These are phyloP conservation scores for Anastatus disparis DNA, from an alignment of 1,140 invertebrate genomes.

Conservation along the genomic window DNA sequence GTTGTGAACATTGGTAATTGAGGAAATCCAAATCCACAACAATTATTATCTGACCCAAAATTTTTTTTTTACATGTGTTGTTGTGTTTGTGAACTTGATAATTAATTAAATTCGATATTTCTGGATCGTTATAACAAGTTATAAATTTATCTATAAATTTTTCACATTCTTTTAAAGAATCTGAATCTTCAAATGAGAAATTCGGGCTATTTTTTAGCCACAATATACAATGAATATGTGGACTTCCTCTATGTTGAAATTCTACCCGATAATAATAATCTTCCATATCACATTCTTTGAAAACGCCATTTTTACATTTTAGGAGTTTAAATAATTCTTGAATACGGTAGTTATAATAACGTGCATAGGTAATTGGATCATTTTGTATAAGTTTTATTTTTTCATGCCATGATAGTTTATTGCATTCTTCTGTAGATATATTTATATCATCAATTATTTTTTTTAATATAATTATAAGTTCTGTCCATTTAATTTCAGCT, in stretches of 20 bases:
- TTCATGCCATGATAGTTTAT: conserved; percentile 5
- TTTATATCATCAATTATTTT: too few species aligned
- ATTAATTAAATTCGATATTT: too few species aligned
- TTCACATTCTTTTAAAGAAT: conserved; percentile 27
- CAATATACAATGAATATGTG: conserved; percentile 49
- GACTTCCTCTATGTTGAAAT: conserved; percentile 63
- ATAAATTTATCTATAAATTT: conserved; percentile 19
- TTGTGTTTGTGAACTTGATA: conserved; percentile 38
- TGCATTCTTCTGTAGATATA: too few species aligned
- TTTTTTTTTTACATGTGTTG: conserved; percentile 39
- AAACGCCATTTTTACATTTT: conserved; percentile 32
- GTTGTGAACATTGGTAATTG: conserved; percentile 35
- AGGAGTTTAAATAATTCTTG: conserved; percentile 28
- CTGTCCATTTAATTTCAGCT: too few species aligned
- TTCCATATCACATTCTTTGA: conserved; percentile 26
- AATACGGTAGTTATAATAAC: conserved; percentile 39
- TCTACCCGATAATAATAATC: conserved; percentile 57
- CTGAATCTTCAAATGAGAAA: conserved; percentile 39
- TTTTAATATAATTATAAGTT: too few species aligned
- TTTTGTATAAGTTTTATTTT: conserved; percentile 39
- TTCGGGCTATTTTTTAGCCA: conserved; percentile 47
- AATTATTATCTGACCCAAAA: conserved; percentile 6
- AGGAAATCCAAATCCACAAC: too few species aligned
- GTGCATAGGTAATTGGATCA: conserved; percentile 42
- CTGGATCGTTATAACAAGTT: conserved; percentile 2